A percentile compares a stretch with the other conserved stretches of the same genome.
These are phyloP conservation scores for Oncorhynchus kisutch DNA, from an alignment of 2,113 vertebrate genomes.

Conservation along the genomic window DNA sequence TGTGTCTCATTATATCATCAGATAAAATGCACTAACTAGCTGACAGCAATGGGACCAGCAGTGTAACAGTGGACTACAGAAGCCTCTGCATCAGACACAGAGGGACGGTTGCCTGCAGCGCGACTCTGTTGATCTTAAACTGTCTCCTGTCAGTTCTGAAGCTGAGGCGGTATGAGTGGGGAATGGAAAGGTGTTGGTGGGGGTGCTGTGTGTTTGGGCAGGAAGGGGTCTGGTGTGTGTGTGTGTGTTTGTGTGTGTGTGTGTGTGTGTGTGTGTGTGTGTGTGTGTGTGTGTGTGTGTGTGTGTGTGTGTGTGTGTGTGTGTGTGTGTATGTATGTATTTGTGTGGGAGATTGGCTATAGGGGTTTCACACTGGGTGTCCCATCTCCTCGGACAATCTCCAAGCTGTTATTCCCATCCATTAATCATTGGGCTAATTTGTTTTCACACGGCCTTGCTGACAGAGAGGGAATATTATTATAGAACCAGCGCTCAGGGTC, in stretches of 20 bases:
- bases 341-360: slow-evolving; percentile 18
- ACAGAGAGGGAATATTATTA: slow-evolving; percentile 69
- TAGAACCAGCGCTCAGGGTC: slow-evolving; percentile 38
- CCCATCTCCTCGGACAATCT: slow-evolving; percentile 78
- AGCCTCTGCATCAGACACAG: not conserved
- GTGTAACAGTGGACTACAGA: not conserved
- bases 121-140: not conserved
- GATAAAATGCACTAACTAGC: not conserved
- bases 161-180: not conserved
- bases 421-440: slow-evolving; percentile 89
- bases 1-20: not conserved
- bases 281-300: not conserved
- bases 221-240: not conserved
- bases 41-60: not conserved
- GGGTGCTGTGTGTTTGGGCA: not conserved
- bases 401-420: slow-evolving; percentile 80
- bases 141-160: not conserved
- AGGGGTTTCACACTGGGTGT: slow-evolving; percentile 66
- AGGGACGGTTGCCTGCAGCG: not conserved
- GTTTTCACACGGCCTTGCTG: slow-evolving; percentile 70
- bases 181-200: not conserved
- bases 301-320: not conserved
- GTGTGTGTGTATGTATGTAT: slow-evolving; percentile 22
- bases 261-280: not conserved
- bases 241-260: not conserved